Percentiles rank a stretch among this genome's conserved stretches.
These are phyloP conservation scores for Microhierax caerulescens DNA, from an alignment of 2,797 vertebrate species.

Conservation along the genomic window DNA sequence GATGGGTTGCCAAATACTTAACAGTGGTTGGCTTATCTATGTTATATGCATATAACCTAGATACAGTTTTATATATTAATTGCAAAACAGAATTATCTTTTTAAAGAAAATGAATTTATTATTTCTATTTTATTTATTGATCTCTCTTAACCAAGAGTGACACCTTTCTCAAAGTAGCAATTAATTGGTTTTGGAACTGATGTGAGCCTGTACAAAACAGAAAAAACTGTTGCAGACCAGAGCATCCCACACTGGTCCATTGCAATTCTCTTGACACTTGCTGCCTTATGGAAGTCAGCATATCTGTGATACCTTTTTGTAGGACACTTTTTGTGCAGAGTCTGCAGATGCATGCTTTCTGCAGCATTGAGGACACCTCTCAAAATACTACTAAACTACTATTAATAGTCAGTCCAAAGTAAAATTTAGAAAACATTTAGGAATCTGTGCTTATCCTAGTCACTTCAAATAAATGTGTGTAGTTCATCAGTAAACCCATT, in stretches of 20 bases:
- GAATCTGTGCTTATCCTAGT: not conserved
- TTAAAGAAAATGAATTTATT: not conserved
- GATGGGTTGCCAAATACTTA: not conserved
- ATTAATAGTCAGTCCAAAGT: not conserved
- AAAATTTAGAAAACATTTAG: not conserved
- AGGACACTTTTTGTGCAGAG: not conserved
- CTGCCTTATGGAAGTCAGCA: not conserved
- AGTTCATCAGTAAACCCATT: not conserved
- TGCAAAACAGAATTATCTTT: not conserved
- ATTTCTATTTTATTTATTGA: not conserved
- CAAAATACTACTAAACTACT: not conserved
- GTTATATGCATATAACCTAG: too few species aligned
- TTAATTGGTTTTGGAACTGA: not conserved
- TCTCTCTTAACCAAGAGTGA: not conserved
- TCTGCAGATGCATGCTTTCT: not conserved
- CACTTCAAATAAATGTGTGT: not conserved
- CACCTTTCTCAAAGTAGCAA: not conserved
- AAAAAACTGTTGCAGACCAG: not conserved
- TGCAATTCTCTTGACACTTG: not conserved
- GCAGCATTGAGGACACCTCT: not conserved
- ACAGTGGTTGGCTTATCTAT: not conserved
- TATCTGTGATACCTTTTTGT: not conserved
- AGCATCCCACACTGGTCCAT: accelerated
- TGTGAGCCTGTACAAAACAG: not conserved
- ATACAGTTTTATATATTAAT: not conserved